A percentile compares a stretch with the other conserved stretches of the same genome.
These are phyloP conservation scores for Blastobasis lacticolella DNA, from an alignment of 2,888 invertebrate species.

Conservation along the genomic window DNA sequence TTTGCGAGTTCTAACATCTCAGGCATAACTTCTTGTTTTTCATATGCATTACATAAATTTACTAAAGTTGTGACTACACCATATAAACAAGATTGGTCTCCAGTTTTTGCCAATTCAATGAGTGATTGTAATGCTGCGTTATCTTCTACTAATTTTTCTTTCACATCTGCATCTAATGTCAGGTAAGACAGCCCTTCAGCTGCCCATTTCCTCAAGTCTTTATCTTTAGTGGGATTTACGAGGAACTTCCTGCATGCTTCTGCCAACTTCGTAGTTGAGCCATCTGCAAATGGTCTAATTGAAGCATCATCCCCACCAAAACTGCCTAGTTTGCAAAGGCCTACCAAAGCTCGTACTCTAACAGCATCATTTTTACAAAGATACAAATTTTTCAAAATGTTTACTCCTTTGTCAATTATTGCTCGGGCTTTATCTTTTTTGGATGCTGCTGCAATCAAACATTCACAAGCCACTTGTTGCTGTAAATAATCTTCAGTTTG, in stretches of 20 bases:
- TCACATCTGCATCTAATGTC: conserved; percentile 98
- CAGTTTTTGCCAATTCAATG: conserved; percentile 90
- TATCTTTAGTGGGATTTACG: conserved; percentile 89
- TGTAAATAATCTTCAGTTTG: conserved; percentile 92
- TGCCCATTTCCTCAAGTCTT: conserved; percentile 95
- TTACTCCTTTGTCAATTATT: conserved; percentile 90
- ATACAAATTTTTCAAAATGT: conserved; percentile 95
- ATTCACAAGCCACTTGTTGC: conserved; percentile 96
- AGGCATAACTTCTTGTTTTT: conserved; percentile 95
- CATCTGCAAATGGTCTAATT: conserved; percentile 95
- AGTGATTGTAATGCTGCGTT: conserved; percentile 86
- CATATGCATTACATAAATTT: conserved; percentile 97
- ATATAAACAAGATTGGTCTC: conserved; percentile 90
- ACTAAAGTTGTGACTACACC: conserved; percentile 96
- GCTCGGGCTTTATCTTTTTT: conserved; percentile 97
- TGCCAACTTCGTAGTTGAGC: conserved; percentile 92
- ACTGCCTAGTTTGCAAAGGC: conserved; percentile 95
- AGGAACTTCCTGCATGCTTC: conserved; percentile 95
- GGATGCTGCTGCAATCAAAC: conserved; percentile 95
- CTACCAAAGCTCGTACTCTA: conserved; percentile 90
- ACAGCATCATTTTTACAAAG: conserved; percentile 92
- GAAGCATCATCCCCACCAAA: conserved; percentile 97
- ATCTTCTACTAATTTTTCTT: conserved; percentile 95
- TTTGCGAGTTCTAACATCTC: conserved; percentile 98
- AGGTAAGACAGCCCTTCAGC: conserved; percentile 97